Percentiles rank a stretch among this genome's conserved stretches.
These are phyloP conservation scores for Todus mexicanus DNA, from an alignment of 2,797 vertebrate genomes.

Conservation along the genomic window DNA sequence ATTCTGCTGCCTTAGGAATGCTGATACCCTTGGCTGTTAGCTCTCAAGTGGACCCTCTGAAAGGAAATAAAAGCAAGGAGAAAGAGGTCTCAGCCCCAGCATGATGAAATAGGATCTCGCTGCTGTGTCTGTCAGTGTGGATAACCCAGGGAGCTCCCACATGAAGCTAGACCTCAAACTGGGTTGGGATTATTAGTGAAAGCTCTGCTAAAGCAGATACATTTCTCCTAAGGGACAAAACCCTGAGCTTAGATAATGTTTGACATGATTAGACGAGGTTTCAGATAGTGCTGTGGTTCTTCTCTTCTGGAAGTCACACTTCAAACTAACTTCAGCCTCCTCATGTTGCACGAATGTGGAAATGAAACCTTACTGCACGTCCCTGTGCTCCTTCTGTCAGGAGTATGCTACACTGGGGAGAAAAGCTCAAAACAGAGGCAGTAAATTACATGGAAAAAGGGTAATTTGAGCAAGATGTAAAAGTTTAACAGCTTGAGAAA, in stretches of 20 bases:
- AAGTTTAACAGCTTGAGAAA: background rate
- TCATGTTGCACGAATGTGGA: background rate
- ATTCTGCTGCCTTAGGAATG: background rate
- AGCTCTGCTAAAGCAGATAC: background rate
- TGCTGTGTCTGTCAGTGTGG: background rate
- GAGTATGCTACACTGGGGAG: background rate
- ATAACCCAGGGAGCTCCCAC: background rate
- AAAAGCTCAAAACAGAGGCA: background rate
- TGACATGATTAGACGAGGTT: background rate
- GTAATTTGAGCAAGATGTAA: background rate
- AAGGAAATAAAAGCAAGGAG: background rate
- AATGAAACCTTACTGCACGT: background rate
- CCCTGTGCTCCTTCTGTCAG: background rate
- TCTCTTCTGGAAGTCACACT: background rate
- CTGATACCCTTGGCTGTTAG: background rate
- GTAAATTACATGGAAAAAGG: background rate
- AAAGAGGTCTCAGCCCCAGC: background rate
- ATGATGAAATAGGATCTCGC: background rate
- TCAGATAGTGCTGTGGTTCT: background rate
- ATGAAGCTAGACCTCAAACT: background rate
- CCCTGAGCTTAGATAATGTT: background rate
- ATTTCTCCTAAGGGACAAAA: background rate
- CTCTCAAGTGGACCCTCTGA: background rate
- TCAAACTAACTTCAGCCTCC: background rate
- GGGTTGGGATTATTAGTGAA: background rate